Percentiles rank a stretch among this genome's conserved stretches.
Evolutionary conservation across 2,113 vertebrate genomes (phyloP).

Genomic region (Periophthalmus modestus): DNA sequence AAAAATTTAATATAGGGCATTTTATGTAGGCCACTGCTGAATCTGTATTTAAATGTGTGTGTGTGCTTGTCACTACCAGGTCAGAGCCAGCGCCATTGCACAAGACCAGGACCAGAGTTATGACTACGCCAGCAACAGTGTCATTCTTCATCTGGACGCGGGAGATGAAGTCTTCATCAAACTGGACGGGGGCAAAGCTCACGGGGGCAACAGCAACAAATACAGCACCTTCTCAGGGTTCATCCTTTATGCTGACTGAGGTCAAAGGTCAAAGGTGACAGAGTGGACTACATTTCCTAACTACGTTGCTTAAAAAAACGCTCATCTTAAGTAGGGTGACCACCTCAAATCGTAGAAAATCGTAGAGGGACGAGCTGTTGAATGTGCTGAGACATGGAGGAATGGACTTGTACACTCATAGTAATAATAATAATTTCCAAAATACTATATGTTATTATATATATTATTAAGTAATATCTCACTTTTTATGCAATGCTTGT

Average conservation of each 20-base stretch:
- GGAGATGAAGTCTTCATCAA: conserved; percentile 97
- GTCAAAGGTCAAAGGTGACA: conserved; percentile 35
- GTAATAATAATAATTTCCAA: no score
- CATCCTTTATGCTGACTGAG: conserved; percentile 95
- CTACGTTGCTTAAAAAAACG: conserved; percentile 53
- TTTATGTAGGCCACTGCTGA: conserved; percentile 1
- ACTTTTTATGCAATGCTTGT: no score
- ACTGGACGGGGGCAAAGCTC: conserved; percentile 95
- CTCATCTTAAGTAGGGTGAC: conserved; percentile 3
- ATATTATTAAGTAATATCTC: no score
- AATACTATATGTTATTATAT: no score
- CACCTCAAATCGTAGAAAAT: no score
- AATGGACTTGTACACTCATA: no score
- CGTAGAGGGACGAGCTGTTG: no score
- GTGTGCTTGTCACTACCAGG: conserved; percentile 71
- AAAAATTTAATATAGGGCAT: no score
- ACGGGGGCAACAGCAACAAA: conserved; percentile 98
- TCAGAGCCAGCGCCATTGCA: conserved; percentile 94
- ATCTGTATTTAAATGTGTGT: conserved; percentile 4
- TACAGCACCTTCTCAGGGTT: conserved; percentile 99
- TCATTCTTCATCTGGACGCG: conserved; percentile 93
- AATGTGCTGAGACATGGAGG: no score
- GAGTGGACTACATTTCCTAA: conserved; percentile 34
- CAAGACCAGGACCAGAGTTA: conserved; percentile 98
- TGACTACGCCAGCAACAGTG: conserved; percentile 97